A percentile compares a stretch with the other conserved stretches of the same genome.
Evolutionary conservation across 2,797 vertebrate species (phyloP).

Genomic region (Lepilemur septentrionalis): DNA sequence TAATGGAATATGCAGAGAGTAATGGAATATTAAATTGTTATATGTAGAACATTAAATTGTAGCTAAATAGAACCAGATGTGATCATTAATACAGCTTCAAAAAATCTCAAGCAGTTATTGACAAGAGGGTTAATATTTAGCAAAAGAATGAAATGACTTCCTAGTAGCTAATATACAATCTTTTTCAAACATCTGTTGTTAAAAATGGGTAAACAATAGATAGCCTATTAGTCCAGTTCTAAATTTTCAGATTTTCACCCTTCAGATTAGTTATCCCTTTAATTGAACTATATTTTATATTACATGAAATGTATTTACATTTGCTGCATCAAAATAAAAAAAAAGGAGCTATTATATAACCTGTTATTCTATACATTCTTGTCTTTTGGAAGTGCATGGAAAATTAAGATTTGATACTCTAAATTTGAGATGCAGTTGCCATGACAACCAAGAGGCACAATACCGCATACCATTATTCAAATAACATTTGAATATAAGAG

Average conservation of each 20-base stretch:
- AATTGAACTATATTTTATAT: conserved; percentile 7
- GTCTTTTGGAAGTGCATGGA: conserved; percentile 46
- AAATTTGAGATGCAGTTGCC: conserved; percentile 65
- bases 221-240: background rate
- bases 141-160: background rate
- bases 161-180: background rate
- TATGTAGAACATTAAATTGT: background rate
- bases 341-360: background rate
- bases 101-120: background rate
- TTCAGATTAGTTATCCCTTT: background rate
- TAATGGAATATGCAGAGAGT: background rate
- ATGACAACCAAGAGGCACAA: conserved; percentile 63
- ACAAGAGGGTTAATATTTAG: background rate
- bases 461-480: conserved; percentile 25
- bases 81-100: background rate
- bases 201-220: background rate
- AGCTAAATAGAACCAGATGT: background rate
- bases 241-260: background rate
- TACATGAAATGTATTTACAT: background rate
- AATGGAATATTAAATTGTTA: background rate
- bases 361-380: conserved; percentile 40
- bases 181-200: background rate
- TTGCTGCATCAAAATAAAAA: background rate
- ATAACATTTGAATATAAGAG: conserved; percentile 60
- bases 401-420: conserved; percentile 56